Evolutionary conservation across 2,888 invertebrate genomes (phyloP), one percentile per base, ranked within the genome.

Genomic region (Heliconius cydno): DNA sequence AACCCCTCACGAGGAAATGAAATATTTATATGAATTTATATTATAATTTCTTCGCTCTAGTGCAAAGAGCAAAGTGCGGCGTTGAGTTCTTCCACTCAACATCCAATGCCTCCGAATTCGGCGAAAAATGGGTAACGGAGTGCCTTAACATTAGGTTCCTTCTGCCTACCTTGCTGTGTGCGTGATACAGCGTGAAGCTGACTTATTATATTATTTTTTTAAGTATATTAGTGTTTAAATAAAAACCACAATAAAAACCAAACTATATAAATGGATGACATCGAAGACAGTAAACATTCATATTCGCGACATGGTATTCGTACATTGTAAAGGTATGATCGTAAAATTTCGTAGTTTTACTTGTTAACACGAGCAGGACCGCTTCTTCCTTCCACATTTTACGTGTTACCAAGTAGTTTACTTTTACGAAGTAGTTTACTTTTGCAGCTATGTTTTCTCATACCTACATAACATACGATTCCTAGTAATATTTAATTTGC

Each of bases 321-420:
- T 46, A 70, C 34, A n/a, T 65, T 46, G 15, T 52, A 19, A 34
- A 30, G 34, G 38, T 65, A 41, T 57, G 67, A 72, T 72, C 81
- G 82, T 81, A 73, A 76, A 77, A 78, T 30, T 65, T 76, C n/a
- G 71, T 60, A 15, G 78, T 81, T 76, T 73, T 79, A 80, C 80
- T 66, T 71, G 76, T 81, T 78, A 72, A 82, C 79, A 81, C 79
- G 70, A 30, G 73, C 76, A 80, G 63, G 66, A 78, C 89, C 86
- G 87, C 88, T 90, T 90, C 90, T 89, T 88, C 82, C 81, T 88
- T 84, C 84, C 82, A 67, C 74, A 34, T 88, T 87, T 90, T 88
- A 90, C 93, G 91, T 93, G 93, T 89, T 89, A 84, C 86, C 83
- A 80, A 85, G 88, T 89, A 89, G 87, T 93, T 91, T 87, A 82